Evolutionary conservation across 2,888 invertebrate genomes (phyloP).

Genomic region (Odontomyia ornata): DNA sequence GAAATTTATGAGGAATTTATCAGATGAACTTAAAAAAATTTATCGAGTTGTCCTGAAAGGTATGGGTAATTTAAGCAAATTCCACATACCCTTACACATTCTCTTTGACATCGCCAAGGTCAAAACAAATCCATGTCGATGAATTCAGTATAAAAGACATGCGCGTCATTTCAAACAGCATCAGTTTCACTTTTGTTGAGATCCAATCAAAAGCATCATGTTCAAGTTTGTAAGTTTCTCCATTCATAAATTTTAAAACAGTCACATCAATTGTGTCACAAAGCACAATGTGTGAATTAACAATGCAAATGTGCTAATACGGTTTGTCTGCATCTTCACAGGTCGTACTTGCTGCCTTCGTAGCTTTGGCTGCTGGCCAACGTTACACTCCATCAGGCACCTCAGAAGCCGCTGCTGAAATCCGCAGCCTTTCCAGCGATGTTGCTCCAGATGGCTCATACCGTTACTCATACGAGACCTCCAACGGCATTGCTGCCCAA

Average conservation of each 20-base stretch:
- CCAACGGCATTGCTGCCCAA: slow-evolving; percentile 70
- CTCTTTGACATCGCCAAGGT: no score
- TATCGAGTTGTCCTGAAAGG: no score
- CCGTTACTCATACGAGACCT: slow-evolving; percentile 66
- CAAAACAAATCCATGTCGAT: no score
- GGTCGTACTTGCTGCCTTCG: slow-evolving; percentile 25
- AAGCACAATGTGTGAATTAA: not conserved
- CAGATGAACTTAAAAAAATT: no score
- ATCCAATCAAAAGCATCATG: slow-evolving; percentile 28
- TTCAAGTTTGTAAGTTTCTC: slow-evolving; percentile 41
- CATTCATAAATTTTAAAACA: not conserved
- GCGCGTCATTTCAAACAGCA: not conserved
- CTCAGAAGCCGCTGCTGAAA: slow-evolving; percentile 10
- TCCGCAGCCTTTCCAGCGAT: slow-evolving; percentile 16
- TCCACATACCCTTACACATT: no score
- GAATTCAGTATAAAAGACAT: slow-evolving; percentile 15
- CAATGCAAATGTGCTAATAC: slow-evolving; percentile 12
- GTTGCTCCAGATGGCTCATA: slow-evolving; percentile 62
- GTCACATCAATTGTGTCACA: not conserved
- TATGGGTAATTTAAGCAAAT: no score
- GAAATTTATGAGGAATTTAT: no score
- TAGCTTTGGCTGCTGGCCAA: slow-evolving; percentile 20
- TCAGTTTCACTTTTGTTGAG: slow-evolving; percentile 17
- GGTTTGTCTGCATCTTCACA: not conserved
- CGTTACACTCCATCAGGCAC: not conserved